Evolutionary conservation across 2,113 vertebrate genomes (phyloP).

Genomic region (Platichthys stellatus): DNA sequence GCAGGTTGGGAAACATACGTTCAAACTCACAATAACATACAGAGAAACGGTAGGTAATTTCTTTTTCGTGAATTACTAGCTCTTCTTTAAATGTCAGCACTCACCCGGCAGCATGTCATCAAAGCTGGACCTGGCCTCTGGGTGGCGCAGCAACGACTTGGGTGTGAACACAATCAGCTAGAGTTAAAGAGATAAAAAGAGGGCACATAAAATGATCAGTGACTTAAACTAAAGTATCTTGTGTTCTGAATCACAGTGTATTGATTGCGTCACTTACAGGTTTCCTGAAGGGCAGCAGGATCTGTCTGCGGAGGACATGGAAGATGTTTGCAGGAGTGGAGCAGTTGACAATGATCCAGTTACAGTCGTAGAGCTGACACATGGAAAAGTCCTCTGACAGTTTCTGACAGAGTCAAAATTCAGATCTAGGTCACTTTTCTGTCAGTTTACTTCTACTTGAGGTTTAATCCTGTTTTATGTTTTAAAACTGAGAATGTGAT

Average conservation of each 20-base stretch:
- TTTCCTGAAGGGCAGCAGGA: slow-evolving; percentile 93
- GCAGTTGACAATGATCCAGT: slow-evolving; percentile 96
- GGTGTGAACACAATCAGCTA: slow-evolving; percentile 99
- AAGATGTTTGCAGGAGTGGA: slow-evolving; percentile 94
- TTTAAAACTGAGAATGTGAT: no score
- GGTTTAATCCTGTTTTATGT: no score
- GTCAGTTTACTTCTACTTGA: not conserved
- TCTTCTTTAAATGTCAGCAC: not conserved
- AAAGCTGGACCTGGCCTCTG: slow-evolving; percentile 93
- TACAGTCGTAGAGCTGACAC: slow-evolving; percentile 91
- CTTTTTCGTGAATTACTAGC: not conserved
- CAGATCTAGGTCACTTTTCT: not conserved
- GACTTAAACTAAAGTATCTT: not conserved
- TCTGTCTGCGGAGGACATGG: slow-evolving; percentile 93
- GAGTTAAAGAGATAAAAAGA: not conserved
- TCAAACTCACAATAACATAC: not conserved
- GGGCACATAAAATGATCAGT: not conserved
- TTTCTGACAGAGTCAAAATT: slow-evolving; percentile 74
- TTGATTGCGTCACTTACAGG: slow-evolving; percentile 79
- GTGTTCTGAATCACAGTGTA: not conserved
- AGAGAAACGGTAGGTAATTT: not conserved
- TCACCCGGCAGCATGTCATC: slow-evolving; percentile 93
- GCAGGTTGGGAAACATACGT: not conserved
- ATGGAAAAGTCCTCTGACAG: slow-evolving; percentile 85
- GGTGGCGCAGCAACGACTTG: slow-evolving; percentile 96